phyloP scores from a whole-genome alignment of 2,797 vertebrate genomes.

The Natrix natrix region DNA sequence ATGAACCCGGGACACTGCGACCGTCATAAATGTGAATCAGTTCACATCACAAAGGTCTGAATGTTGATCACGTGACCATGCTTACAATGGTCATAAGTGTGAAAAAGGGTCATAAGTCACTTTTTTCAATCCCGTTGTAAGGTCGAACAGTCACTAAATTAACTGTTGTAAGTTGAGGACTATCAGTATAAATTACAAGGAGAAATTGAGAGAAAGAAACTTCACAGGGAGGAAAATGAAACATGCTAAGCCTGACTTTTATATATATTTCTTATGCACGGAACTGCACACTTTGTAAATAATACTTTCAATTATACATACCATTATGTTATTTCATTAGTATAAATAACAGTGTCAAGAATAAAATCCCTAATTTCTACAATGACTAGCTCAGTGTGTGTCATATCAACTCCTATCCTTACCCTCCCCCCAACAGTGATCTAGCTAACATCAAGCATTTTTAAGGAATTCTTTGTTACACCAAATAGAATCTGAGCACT shows the following conservation, averaged over 20 bases:
- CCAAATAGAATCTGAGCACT: background rate
- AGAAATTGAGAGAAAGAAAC: background rate
- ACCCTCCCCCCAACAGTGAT: background rate
- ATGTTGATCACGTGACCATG: background rate
- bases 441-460: background rate
- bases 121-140: background rate
- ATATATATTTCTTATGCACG: background rate
- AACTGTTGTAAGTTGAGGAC: background rate
- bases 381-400: background rate
- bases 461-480: background rate
- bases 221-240: background rate
- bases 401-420: background rate
- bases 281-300: background rate
- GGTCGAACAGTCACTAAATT: background rate
- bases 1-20: no score
- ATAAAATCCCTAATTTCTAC: background rate
- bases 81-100: background rate
- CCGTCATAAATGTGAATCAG: background rate
- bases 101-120: background rate
- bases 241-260: background rate
- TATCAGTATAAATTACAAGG: background rate
- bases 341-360: background rate
- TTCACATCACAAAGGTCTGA: background rate
- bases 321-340: background rate
- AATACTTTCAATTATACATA: background rate